These are phyloP conservation scores for Chunga burmeisteri DNA, from an alignment of 2,113 vertebrate genomes.

Conservation along the genomic window DNA sequence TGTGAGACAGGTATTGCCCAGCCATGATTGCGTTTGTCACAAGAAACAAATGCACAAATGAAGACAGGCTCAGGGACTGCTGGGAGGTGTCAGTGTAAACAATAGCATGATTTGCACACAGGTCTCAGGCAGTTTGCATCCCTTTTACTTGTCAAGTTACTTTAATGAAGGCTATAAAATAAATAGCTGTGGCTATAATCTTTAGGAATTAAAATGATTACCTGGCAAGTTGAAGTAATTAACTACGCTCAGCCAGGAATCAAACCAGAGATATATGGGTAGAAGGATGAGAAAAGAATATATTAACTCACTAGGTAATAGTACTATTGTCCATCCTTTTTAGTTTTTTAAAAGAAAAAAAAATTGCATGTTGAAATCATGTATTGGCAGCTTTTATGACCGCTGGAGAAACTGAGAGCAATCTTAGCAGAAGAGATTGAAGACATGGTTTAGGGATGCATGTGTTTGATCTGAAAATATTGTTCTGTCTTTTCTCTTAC, in stretches of 20 bases:
- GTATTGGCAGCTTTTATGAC: background rate
- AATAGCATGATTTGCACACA: constrained; percentile 38
- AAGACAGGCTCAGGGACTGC: constrained; percentile 34
- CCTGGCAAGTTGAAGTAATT: constrained; percentile 60
- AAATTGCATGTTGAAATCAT: background rate
- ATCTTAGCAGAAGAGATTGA: background rate
- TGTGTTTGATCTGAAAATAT: background rate
- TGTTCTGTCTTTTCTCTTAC: background rate
- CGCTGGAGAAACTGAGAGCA: background rate
- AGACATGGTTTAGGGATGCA: background rate
- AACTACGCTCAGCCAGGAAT: constrained; percentile 49
- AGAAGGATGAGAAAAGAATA: constrained; percentile 26
- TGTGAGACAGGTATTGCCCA: constrained; percentile 39
- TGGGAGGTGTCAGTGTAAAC: constrained; percentile 50
- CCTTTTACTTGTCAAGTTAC: constrained; percentile 52
- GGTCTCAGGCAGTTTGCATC: constrained; percentile 24
- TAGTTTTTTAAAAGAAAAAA: background rate
- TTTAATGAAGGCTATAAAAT: constrained; percentile 65
- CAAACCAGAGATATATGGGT: constrained; percentile 31
- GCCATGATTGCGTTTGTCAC: constrained; percentile 47
- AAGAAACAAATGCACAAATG: constrained; percentile 36
- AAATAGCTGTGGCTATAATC: constrained; percentile 47
- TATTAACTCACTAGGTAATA: constrained; percentile 4
- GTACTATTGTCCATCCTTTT: background rate
- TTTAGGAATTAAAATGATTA: constrained; percentile 62